Evolutionary conservation across 2,797 vertebrate genomes (phyloP), one percentile per base, ranked within the genome.

Genomic region (Babyrousa celebensis): DNA sequence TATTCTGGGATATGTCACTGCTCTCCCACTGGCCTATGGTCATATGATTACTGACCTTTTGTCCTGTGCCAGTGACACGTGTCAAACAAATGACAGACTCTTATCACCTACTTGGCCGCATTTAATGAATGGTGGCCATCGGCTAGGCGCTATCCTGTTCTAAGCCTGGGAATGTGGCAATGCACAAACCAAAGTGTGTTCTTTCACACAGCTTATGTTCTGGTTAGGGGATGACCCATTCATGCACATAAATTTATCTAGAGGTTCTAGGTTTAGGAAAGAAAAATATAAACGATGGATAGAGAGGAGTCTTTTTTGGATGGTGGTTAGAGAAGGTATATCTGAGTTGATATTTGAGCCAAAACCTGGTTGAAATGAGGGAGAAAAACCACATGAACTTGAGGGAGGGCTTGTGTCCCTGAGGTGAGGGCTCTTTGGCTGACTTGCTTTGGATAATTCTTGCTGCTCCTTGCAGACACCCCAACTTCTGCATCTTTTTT

Each of bases 391-490:
- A 56, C 48, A 58, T 65, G 65, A 74, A 40, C 58, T 10, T 32
- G 18, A 71, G 43, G 40, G 63, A 85, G 25, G 36, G 14, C 1
- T 0, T 0, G 6, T 18, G 10, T 18, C 58, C 25, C 54, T 21
- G 56, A 85, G n/a, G 87, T 91, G 5, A 2, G n/a, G 60, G 83
- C 56, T 60, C 79, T 0, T 0, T 36, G 32, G 71, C 32, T 54
- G 63, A 77, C 1, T 71, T n/a, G 85, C 43, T 91, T 63, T 10
- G 65, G 18, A 58, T 29, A 94, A 67, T 21, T 70, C 48, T 48
- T 54, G 6, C 11, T 12, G 27, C 16, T 36, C 43, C 97, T 60
- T 60, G 94, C 60, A 0, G 15, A n/a, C 0, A 29, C 0, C 0
- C 17, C 11, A 93, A 12, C n/a, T 32, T 15, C 1, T 17, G 71